A percentile compares a stretch with the other conserved stretches of the same genome.
Evolutionary conservation across 2,888 invertebrate species (phyloP).

Genomic region (Sesia bembeciformis): DNA sequence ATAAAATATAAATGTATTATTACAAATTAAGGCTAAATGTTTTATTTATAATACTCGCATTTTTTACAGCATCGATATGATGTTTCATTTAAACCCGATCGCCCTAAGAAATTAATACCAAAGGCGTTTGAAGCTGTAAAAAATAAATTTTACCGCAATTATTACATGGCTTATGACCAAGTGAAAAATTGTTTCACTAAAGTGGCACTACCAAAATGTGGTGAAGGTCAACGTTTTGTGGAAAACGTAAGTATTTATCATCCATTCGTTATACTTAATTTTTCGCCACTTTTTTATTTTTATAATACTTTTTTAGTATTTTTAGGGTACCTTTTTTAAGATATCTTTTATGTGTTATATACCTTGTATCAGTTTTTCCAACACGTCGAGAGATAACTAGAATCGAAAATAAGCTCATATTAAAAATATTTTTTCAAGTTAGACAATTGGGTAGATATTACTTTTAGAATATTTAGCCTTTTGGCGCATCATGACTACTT

Average conservation of each 20-base stretch:
- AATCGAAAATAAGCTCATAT: too few relatives aligned
- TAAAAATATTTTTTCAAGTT: too few relatives aligned
- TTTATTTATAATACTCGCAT: constrained; percentile 15
- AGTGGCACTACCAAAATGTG: constrained; percentile 46
- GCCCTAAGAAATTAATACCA: constrained; percentile 77
- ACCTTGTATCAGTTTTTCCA: too few relatives aligned
- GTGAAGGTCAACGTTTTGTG: constrained; percentile 22
- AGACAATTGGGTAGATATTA: too few relatives aligned
- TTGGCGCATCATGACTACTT: too few relatives aligned
- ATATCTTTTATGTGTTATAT: too few relatives aligned
- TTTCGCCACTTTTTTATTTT: not conserved
- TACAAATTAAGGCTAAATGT: not conserved
- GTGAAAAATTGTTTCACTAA: constrained; percentile 78
- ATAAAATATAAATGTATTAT: not conserved
- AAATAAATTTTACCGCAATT: constrained; percentile 35
- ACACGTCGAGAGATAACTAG: too few relatives aligned
- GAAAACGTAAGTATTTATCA: constrained; percentile 28
- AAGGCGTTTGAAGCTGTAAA: constrained; percentile 53
- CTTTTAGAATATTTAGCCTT: too few relatives aligned
- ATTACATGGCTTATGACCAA: constrained; percentile 82
- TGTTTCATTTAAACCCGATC: constrained; percentile 80
- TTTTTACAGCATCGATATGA: constrained; percentile 85
- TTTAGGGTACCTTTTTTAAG: too few relatives aligned
- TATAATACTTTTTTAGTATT: not conserved
- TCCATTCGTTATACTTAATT: not conserved